A percentile compares a stretch with the other conserved stretches of the same genome.
Conservation (phyloP, 2,113 vertebrate species). For the Nothoprocta pentlandii region DNA sequence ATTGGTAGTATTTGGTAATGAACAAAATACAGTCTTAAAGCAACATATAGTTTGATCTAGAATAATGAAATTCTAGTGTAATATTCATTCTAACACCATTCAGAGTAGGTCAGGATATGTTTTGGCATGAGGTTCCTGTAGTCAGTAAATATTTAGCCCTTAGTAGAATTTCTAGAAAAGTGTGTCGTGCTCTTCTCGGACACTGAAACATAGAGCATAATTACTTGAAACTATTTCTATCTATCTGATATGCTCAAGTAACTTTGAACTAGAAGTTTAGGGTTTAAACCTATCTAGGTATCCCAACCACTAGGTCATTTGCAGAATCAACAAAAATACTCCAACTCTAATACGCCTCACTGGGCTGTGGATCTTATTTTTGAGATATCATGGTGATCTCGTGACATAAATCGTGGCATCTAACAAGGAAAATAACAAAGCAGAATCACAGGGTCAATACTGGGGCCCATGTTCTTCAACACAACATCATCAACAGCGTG, state of each 20-base stretch:
- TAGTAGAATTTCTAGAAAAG: slow-evolving; percentile 8
- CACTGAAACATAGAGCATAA: neutral
- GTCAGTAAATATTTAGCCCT: slow-evolving; percentile 26
- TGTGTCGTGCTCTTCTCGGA: neutral
- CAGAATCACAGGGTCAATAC: neutral
- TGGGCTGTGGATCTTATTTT: neutral
- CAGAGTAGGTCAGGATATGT: slow-evolving; percentile 34
- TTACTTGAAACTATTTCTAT: slow-evolving; percentile 29
- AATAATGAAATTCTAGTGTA: slow-evolving; percentile 8
- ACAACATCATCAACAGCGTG: neutral
- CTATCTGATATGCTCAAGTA: neutral
- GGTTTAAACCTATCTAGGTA: neutral
- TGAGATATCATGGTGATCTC: neutral
- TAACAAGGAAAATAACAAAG: neutral
- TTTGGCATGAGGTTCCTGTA: slow-evolving; percentile 35
- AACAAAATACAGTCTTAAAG: neutral
- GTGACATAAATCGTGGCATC: fast-evolving
- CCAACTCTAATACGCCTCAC: neutral
- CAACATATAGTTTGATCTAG: neutral
- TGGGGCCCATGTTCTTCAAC: fast-evolving
- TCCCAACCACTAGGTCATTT: neutral
- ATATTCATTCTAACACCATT: neutral
- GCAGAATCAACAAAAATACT: neutral
- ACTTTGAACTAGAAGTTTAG: neutral
- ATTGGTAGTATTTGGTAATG: neutral